Evolutionary conservation across 2,113 vertebrate species (phyloP).

Genomic region (Hiodon tergisus): DNA sequence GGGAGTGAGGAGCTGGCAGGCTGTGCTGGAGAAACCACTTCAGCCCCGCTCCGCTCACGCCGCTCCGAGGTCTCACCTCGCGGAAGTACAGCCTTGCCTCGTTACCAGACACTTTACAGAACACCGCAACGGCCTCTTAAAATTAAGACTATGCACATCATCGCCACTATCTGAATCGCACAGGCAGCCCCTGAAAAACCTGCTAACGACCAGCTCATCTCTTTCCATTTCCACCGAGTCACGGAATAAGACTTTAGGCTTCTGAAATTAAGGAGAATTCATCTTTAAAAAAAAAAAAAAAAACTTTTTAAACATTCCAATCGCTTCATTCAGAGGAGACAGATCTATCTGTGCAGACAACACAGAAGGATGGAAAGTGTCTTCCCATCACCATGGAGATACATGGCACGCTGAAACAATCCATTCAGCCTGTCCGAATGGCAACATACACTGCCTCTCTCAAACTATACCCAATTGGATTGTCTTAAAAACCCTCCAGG

Average conservation of each 20-base stretch:
- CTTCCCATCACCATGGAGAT: slow-evolving; percentile 30
- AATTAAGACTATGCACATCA: too few relatives aligned
- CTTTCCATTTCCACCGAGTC: too few relatives aligned
- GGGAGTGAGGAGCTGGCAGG: neutral
- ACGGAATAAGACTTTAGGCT: too few relatives aligned
- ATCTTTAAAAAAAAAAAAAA: neutral
- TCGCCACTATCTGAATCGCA: too few relatives aligned
- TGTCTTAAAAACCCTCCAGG: neutral
- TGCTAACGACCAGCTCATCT: too few relatives aligned
- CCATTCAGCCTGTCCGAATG: slow-evolving; percentile 8
- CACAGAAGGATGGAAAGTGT: neutral
- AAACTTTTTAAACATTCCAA: too few relatives aligned
- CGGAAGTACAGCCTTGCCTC: too few relatives aligned
- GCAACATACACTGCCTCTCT: neutral
- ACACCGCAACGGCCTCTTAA: too few relatives aligned
- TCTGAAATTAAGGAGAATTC: too few relatives aligned
- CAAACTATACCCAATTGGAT: neutral
- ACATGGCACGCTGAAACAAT: neutral
- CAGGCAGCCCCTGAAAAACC: too few relatives aligned
- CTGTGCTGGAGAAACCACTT: neutral
- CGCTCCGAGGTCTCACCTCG: too few relatives aligned
- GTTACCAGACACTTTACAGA: too few relatives aligned
- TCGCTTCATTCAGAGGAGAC: neutral
- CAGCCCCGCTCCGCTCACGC: neutral
- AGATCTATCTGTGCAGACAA: neutral